A percentile compares a stretch with the other conserved stretches of the same genome.
Conservation (phyloP, 2,888 invertebrate species). For the Argynnis bischoffii region DNA sequence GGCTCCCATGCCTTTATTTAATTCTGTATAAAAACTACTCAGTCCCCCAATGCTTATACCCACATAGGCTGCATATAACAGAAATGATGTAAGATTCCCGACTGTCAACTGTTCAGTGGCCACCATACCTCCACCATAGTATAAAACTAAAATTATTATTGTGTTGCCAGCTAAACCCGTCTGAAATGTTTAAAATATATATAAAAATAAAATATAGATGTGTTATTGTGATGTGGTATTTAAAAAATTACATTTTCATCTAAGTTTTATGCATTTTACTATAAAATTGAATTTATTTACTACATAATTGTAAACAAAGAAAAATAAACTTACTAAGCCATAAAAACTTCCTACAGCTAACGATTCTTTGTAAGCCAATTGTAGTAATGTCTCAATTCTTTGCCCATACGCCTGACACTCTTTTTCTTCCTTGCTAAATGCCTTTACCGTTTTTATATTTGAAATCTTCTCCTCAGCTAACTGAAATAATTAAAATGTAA, state of each 20-base stretch:
- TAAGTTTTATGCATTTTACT: background rate
- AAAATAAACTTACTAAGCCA: slow-evolving; percentile 85
- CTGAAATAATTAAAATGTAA: slow-evolving; percentile 58
- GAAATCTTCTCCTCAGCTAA: slow-evolving; percentile 95
- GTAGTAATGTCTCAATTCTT: slow-evolving; percentile 87
- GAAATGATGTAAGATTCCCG: slow-evolving; percentile 95
- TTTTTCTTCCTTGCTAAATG: slow-evolving; percentile 92
- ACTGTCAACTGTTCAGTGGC: slow-evolving; percentile 89
- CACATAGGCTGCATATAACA: slow-evolving; percentile 96
- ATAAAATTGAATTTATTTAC: background rate
- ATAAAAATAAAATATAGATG: background rate
- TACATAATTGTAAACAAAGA: background rate
- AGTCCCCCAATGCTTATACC: slow-evolving; percentile 94
- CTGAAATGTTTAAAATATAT: slow-evolving; percentile 59
- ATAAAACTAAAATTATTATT: slow-evolving; percentile 94
- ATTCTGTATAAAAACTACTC: slow-evolving; percentile 95
- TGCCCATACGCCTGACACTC: slow-evolving; percentile 87
- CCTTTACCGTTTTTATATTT: slow-evolving; percentile 96
- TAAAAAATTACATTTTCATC: background rate
- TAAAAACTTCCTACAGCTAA: slow-evolving; percentile 94
- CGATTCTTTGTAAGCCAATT: slow-evolving; percentile 93
- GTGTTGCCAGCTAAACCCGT: slow-evolving; percentile 94
- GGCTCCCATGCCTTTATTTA: slow-evolving; percentile 96
- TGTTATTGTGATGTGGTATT: background rate
- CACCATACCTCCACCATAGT: slow-evolving; percentile 95